These are phyloP conservation scores for Cydia fagiglandana DNA, from an alignment of 1,140 invertebrate genomes.

Conservation along the genomic window DNA sequence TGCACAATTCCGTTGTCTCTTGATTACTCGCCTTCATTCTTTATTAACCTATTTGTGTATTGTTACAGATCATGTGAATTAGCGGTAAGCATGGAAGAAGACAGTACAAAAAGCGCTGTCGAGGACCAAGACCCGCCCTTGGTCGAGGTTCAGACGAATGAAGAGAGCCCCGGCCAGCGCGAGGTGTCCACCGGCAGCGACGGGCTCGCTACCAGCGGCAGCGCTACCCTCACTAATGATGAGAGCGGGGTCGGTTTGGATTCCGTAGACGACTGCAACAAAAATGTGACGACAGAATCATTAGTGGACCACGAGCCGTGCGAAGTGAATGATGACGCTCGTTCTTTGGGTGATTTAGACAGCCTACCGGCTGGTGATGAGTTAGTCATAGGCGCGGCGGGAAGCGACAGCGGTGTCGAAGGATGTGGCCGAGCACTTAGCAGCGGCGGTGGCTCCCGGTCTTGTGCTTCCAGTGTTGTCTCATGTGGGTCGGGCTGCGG, in stretches of 20 bases:
- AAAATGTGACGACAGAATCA: slow-evolving; percentile 43
- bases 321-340: slow-evolving; percentile 65
- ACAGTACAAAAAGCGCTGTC: slow-evolving; percentile 45
- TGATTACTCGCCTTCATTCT: slow-evolving; percentile 9
- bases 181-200: slow-evolving; percentile 45
- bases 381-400: slow-evolving; percentile 78
- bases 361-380: slow-evolving; percentile 70
- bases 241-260: slow-evolving; percentile 45
- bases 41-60: slow-evolving; percentile 43
- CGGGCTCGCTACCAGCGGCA: slow-evolving; percentile 45
- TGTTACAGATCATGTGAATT: slow-evolving; percentile 75
- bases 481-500: slow-evolving; percentile 87
- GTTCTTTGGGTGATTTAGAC: slow-evolving; percentile 67
- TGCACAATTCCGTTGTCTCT: slow-evolving; percentile 5
- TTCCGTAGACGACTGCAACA: slow-evolving; percentile 35
- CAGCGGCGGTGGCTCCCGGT: slow-evolving; percentile 80
- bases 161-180: slow-evolving; percentile 38
- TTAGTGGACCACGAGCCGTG: slow-evolving; percentile 57
- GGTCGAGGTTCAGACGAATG: slow-evolving; percentile 41
- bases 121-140: slow-evolving; percentile 43
- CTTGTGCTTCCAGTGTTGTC: slow-evolving; percentile 87
- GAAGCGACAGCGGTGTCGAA: slow-evolving; percentile 89
- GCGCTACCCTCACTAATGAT: slow-evolving; percentile 43
- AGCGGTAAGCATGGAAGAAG: slow-evolving; percentile 64
- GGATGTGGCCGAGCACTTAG: slow-evolving; percentile 84